Evolutionary conservation across 1,140 invertebrate genomes (phyloP).

Genomic region (Psix sp.): DNA sequence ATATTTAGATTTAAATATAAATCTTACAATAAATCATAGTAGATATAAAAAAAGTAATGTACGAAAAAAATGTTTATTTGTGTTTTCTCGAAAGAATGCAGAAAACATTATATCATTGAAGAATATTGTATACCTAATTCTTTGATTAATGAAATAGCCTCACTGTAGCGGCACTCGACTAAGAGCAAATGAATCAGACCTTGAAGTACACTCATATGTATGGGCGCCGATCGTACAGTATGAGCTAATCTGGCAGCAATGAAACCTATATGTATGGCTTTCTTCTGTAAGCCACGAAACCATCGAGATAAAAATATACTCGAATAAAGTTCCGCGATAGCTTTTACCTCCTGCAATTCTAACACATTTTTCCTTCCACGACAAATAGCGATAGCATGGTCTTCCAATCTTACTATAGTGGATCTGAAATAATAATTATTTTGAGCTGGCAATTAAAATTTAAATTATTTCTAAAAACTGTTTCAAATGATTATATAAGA

Average conservation of each 20-base stretch:
- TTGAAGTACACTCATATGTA: constrained; percentile 71
- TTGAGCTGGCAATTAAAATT: too few species aligned
- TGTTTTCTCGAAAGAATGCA: too few species aligned
- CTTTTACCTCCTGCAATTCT: constrained; percentile 74
- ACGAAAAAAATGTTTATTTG: too few species aligned
- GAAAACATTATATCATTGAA: too few species aligned
- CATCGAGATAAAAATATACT: constrained; percentile 75
- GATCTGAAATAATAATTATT: constrained; percentile 48
- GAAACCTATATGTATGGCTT: constrained; percentile 72
- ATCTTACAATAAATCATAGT: too few species aligned
- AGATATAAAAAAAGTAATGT: too few species aligned
- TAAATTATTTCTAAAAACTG: too few species aligned
- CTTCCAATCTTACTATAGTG: constrained; percentile 57
- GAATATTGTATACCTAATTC: constrained; percentile 75
- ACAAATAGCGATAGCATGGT: constrained; percentile 71
- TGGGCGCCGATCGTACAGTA: constrained; percentile 64
- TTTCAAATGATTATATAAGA: too few species aligned
- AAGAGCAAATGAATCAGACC: constrained; percentile 70
- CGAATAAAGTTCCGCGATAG: constrained; percentile 73
- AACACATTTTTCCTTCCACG: constrained; percentile 65
- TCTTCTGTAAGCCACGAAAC: constrained; percentile 67
- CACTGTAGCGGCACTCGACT: constrained; percentile 66
- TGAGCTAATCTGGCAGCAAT: constrained; percentile 68
- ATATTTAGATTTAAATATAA: too few species aligned
- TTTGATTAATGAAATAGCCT: constrained; percentile 68